These are phyloP conservation scores for Antechinus stuartii DNA, from an alignment of 2,113 vertebrate genomes.

Conservation along the genomic window DNA sequence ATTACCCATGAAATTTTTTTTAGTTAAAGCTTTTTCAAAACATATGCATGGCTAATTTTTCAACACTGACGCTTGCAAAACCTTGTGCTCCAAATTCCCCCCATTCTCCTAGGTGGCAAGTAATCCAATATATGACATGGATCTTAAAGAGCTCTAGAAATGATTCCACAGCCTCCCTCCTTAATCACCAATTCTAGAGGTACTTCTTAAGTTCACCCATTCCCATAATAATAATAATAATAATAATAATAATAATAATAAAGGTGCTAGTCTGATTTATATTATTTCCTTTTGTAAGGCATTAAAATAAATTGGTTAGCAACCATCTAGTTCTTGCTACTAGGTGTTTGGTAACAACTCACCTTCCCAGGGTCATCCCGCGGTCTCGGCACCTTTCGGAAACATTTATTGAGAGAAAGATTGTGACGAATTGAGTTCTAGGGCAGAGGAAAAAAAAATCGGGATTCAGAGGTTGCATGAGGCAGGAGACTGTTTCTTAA, in stretches of 20 bases:
- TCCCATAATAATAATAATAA: conserved; percentile 44
- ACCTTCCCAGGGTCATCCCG: conserved; percentile 98
- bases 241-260: conserved; percentile 48
- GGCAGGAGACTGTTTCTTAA: conserved; percentile 43
- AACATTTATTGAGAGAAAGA: conserved; percentile 97
- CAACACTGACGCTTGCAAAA: too few relatives aligned
- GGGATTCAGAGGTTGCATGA: conserved; percentile 28
- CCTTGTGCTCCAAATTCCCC: too few relatives aligned
- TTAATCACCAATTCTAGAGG: conserved; percentile 47
- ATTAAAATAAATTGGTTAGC: conserved; percentile 48
- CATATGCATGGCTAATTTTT: too few relatives aligned
- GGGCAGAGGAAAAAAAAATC: conserved; percentile 60
- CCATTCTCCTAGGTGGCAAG: too few relatives aligned
- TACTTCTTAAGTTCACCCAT: conserved; percentile 10
- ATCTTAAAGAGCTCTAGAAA: conserved; percentile 23
- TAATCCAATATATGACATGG: neutral
- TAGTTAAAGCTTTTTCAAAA: too few relatives aligned
- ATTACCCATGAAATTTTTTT: too few relatives aligned
- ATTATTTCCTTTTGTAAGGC: conserved; percentile 55
- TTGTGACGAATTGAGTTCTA: conserved; percentile 99
- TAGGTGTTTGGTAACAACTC: conserved; percentile 68
- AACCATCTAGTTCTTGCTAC: conserved; percentile 16
- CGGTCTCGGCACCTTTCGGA: conserved; percentile 97
- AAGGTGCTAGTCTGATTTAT: conserved; percentile 58
- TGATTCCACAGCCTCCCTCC: conserved; percentile 26